These are phyloP conservation scores for Embiotoca jacksoni DNA, from an alignment of 2,113 vertebrate species.

Conservation along the genomic window DNA sequence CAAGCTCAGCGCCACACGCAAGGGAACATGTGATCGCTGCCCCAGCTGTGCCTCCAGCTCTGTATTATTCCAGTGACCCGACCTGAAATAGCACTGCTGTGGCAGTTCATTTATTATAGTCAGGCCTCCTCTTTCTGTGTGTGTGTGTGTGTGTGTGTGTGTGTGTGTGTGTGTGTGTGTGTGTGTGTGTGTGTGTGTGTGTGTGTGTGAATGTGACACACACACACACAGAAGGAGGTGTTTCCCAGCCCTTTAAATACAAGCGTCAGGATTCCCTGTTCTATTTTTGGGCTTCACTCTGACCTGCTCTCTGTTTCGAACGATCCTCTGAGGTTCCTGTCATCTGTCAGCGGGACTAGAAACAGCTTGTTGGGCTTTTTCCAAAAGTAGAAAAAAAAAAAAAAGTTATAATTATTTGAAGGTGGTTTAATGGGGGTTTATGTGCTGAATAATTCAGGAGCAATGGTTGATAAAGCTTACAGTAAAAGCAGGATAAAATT, in stretches of 20 bases:
- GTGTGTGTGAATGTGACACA: constrained; percentile 38
- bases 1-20: constrained; percentile 57
- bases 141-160: constrained; percentile 22
- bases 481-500: no score
- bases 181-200: not conserved
- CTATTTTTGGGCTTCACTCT: constrained; percentile 60
- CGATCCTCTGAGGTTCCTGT: not conserved
- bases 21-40: constrained; percentile 64
- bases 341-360: not conserved
- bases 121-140: constrained; percentile 49
- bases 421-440: no score
- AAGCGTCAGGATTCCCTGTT: constrained; percentile 70
- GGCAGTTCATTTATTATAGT: constrained; percentile 78
- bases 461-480: no score
- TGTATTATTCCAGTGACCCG: constrained; percentile 74
- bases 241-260: constrained; percentile 65
- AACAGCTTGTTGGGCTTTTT: no score
- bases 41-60: constrained; percentile 51
- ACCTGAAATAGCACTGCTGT: constrained; percentile 75
- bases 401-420: no score
- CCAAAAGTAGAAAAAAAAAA: not conserved
- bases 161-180: no score
- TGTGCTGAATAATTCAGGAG: no score
- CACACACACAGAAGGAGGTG: constrained; percentile 53
- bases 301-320: constrained; percentile 13